Evolutionary conservation across 2,888 invertebrate species (phyloP).

Genomic region (Taphrorychus bicolor): DNA sequence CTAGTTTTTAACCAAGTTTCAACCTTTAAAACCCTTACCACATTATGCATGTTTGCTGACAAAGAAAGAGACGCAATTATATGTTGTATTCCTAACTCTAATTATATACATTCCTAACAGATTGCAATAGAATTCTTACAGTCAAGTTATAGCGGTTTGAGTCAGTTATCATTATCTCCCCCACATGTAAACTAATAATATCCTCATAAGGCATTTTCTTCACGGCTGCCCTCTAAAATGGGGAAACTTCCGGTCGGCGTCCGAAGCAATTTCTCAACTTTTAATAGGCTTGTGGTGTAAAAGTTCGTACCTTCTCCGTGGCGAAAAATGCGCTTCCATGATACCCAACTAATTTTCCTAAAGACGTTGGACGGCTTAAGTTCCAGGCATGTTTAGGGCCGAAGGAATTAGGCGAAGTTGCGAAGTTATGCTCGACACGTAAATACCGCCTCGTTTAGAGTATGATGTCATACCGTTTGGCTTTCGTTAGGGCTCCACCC

Average conservation of each 20-base stretch:
- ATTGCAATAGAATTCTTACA: too few species aligned
- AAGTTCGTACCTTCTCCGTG: constrained; percentile 30
- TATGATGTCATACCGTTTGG: constrained; percentile 57
- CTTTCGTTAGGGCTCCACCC: constrained; percentile 56
- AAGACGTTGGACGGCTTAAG: constrained; percentile 58
- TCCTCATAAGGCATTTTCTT: neutral
- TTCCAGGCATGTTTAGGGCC: constrained; percentile 59
- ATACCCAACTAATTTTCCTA: constrained; percentile 52
- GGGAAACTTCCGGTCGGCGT: constrained; percentile 26
- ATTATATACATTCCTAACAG: too few species aligned
- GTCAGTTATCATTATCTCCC: too few species aligned
- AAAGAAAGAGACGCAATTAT: too few species aligned
- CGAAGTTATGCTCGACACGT: constrained; percentile 62
- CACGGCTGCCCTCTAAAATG: constrained; percentile 14
- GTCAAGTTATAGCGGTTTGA: too few species aligned
- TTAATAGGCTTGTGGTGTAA: constrained; percentile 32
- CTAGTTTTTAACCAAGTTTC: too few species aligned
- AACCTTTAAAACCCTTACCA: too few species aligned
- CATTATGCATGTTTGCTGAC: too few species aligned
- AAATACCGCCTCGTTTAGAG: constrained; percentile 52
- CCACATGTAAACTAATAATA: constrained; percentile 10
- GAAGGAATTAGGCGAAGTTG: constrained; percentile 60
- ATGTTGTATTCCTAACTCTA: too few species aligned
- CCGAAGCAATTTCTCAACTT: constrained; percentile 36
- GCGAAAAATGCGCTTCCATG: constrained; percentile 39